phyloP scores from a whole-genome alignment of 1,140 invertebrate species.

The Meloidogyne exigua region DNA sequence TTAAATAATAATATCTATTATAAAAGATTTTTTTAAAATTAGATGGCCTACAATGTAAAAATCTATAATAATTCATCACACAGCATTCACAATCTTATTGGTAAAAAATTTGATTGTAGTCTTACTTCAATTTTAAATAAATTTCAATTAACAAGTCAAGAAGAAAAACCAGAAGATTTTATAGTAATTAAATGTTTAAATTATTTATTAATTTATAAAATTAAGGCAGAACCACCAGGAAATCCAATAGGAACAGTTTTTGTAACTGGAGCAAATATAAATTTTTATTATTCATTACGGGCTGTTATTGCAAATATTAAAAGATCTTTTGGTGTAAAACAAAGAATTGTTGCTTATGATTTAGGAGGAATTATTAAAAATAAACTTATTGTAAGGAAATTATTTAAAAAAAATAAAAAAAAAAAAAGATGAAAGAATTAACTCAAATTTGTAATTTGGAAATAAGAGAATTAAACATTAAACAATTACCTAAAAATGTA shows the following conservation, averaged over 20 bases:
- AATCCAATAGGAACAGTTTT: neutral
- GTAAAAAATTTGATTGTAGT: neutral
- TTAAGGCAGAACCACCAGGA: neutral
- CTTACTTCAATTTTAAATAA: neutral
- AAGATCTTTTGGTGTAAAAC: constrained; percentile 2
- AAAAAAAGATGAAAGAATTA: neutral
- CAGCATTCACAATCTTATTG: neutral
- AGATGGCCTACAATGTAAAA: neutral
- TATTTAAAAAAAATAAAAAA: neutral
- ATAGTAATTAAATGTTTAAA: neutral
- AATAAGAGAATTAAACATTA: neutral
- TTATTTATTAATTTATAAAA: neutral
- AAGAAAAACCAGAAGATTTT: neutral
- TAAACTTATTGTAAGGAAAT: neutral
- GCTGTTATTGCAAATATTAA: constrained; percentile 9
- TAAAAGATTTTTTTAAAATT: neutral
- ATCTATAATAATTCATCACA: neutral
- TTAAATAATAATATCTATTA: neutral
- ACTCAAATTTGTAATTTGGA: constrained; percentile 7
- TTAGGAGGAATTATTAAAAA: constrained; percentile 6
- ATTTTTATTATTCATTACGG: neutral
- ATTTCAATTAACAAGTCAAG: constrained; percentile 5
- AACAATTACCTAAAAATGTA: constrained; percentile 4
- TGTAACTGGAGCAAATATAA: neutral
- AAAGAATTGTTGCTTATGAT: constrained; percentile 10